Evolutionary conservation across 2,888 invertebrate genomes (phyloP).

Genomic region (Plusia festucae): DNA sequence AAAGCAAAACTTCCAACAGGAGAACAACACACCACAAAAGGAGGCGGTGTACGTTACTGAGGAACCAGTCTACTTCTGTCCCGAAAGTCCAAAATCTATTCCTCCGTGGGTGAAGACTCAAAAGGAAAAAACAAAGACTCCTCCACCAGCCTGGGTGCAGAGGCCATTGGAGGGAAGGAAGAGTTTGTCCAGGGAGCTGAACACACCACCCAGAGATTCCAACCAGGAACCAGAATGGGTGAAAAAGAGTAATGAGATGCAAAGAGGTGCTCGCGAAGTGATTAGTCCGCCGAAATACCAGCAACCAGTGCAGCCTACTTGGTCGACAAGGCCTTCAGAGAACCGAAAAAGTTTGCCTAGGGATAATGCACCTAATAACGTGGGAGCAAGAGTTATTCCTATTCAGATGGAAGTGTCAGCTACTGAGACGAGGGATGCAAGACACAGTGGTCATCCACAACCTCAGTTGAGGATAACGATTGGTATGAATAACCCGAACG

Average conservation of each 20-base stretch:
- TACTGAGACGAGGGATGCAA: conserved; percentile 76
- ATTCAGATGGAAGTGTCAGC: conserved; percentile 90
- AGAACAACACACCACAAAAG: conserved; percentile 76
- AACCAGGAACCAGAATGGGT: conserved; percentile 85
- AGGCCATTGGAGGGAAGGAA: conserved; percentile 80
- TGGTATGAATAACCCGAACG: conserved; percentile 77
- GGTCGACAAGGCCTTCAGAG: conserved; percentile 85
- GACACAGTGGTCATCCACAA: conserved; percentile 70
- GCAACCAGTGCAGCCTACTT: conserved; percentile 80
- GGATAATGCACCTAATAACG: conserved; percentile 71
- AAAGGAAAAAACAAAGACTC: conserved; percentile 86
- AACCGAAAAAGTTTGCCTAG: conserved; percentile 83
- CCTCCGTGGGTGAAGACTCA: conserved; percentile 86
- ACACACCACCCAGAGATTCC: conserved; percentile 80
- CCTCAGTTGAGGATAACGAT: conserved; percentile 85
- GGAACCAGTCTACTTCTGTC: conserved; percentile 83
- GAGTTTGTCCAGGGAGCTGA: conserved; percentile 78
- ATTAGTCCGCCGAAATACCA: conserved; percentile 84
- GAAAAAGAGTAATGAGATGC: conserved; percentile 82
- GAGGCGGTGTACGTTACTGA: conserved; percentile 84
- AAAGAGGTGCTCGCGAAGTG: conserved; percentile 78
- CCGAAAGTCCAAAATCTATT: conserved; percentile 83
- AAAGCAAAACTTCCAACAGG: conserved; percentile 75
- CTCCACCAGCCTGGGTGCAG: conserved; percentile 85
- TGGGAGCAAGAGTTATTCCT: conserved; percentile 90